A percentile compares a stretch with the other conserved stretches of the same genome.
Conservation (phyloP, 2,888 invertebrate species). For the Apodemia zela region DNA sequence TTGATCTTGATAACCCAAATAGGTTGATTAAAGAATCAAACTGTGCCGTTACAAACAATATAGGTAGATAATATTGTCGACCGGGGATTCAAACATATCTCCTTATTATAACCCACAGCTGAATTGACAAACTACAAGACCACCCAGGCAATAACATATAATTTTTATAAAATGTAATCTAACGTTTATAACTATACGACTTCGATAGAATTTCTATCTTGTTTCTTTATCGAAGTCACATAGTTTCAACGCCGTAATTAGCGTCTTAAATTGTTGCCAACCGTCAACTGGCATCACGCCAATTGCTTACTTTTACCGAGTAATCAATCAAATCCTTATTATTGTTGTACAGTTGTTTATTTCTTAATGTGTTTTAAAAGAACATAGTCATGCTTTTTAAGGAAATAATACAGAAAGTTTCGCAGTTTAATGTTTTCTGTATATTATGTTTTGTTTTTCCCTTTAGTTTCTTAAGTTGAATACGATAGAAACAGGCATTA, state of each 20-base stretch:
- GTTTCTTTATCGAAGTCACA: not conserved
- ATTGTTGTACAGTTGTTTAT: conserved; percentile 2
- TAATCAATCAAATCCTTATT: conserved; percentile 33
- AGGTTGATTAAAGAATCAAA: no score
- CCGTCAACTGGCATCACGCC: conserved; percentile 35
- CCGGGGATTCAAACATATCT: no score
- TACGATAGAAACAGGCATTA: no score
- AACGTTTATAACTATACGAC: no score
- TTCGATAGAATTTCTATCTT: not conserved
- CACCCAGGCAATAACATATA: no score
- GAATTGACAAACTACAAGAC: no score
- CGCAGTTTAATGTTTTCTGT: not conserved
- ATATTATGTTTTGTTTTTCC: not conserved
- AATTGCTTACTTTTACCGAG: conserved; percentile 33
- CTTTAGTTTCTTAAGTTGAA: no score
- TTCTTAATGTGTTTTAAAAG: conserved; percentile 4
- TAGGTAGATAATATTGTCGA: no score
- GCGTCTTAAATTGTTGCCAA: conserved; percentile 36
- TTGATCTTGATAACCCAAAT: no score
- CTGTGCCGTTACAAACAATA: no score
- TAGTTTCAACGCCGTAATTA: conserved; percentile 32
- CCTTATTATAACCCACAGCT: no score
- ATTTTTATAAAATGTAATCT: no score
- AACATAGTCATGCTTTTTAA: not conserved
- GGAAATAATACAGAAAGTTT: not conserved